phyloP scores from a whole-genome alignment of 1,140 invertebrate genomes.

The Hormaphis cornu region DNA sequence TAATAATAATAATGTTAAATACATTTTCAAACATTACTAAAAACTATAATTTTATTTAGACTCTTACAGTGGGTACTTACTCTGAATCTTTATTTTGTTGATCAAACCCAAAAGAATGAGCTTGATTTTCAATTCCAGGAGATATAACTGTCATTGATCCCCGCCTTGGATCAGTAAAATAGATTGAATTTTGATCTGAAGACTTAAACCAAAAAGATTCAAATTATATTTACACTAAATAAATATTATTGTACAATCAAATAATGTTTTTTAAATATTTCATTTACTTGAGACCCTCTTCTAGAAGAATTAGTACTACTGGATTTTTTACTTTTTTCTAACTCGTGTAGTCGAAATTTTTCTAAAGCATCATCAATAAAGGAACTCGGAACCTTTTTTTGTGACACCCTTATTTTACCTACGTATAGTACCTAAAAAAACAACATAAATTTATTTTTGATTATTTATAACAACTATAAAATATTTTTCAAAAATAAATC shows the following conservation, averaged over 20 bases:
- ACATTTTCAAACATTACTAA: background rate
- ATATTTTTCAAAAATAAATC: background rate
- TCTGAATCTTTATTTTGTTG: slow-evolving; percentile 13
- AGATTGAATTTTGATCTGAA: slow-evolving; percentile 9
- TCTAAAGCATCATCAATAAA: slow-evolving; percentile 83
- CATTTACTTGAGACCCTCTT: slow-evolving; percentile 35
- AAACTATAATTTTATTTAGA: background rate
- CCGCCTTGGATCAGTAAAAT: slow-evolving; percentile 20
- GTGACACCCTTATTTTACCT: slow-evolving; percentile 75
- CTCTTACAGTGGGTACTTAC: background rate
- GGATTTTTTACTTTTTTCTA: slow-evolving; percentile 53
- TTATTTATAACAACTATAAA: background rate
- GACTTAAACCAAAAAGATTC: slow-evolving; percentile 4
- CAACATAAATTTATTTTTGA: slow-evolving; percentile 11
- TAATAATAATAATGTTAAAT: background rate
- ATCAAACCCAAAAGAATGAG: background rate
- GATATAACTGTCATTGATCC: slow-evolving; percentile 28
- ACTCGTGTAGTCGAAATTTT: slow-evolving; percentile 70
- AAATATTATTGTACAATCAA: background rate
- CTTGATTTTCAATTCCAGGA: slow-evolving; percentile 1
- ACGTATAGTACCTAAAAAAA: slow-evolving; percentile 68
- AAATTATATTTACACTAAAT: background rate
- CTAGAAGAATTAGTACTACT: slow-evolving; percentile 36
- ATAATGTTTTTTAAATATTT: slow-evolving; percentile 3
- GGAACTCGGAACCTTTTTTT: slow-evolving; percentile 72